phyloP scores from a whole-genome alignment of 2,888 invertebrate genomes.

The Andricus quercusramuli region DNA sequence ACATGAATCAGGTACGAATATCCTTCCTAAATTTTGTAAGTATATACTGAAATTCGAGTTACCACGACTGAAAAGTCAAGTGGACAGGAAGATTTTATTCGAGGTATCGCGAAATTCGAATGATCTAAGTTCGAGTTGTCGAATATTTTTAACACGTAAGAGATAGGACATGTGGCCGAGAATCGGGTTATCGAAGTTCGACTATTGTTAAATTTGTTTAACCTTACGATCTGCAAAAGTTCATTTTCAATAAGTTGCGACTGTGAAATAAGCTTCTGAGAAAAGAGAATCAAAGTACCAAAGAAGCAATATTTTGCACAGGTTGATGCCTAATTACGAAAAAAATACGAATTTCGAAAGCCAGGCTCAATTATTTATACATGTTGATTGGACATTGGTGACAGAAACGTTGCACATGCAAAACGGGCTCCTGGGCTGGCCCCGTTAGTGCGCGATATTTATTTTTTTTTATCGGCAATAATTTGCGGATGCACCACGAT shows the following conservation, averaged over 20 bases:
- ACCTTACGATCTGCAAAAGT: not conserved
- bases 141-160: too few relatives aligned
- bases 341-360: conserved; percentile 36
- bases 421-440: conserved; percentile 6
- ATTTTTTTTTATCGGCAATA: conserved; percentile 3
- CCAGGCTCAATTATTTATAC: conserved; percentile 28
- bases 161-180: too few relatives aligned
- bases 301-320: conserved; percentile 12
- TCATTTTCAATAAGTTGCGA: not conserved
- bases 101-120: too few relatives aligned
- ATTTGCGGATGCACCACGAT: conserved; percentile 29
- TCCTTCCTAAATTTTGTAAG: too few relatives aligned
- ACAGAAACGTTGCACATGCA: conserved; percentile 6
- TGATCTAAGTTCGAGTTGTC: too few relatives aligned
- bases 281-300: not conserved
- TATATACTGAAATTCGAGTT: too few relatives aligned
- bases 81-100: too few relatives aligned
- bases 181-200: too few relatives aligned
- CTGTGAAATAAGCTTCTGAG: not conserved
- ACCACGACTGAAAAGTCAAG: too few relatives aligned
- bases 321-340: conserved; percentile 24
- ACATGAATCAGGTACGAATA: too few relatives aligned
- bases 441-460: conserved; percentile 19
- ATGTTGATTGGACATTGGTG: conserved; percentile 30
- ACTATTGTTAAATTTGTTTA: not conserved